phyloP scores from a whole-genome alignment of 2,888 invertebrate genomes.

The Spicauda simplicius region DNA sequence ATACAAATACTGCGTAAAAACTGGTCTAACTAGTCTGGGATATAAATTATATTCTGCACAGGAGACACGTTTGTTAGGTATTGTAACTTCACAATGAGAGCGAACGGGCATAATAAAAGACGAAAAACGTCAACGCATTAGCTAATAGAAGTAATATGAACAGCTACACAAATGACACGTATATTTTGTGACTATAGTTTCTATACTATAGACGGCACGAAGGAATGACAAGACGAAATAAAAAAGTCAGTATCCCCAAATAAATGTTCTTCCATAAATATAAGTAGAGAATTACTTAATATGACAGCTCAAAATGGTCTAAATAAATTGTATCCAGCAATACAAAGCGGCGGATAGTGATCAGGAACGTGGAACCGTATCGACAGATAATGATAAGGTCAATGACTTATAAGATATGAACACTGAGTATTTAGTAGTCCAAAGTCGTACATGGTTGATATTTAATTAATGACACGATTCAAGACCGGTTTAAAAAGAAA shows the following conservation, averaged over 20 bases:
- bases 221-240: background rate
- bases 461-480: constrained; percentile 16
- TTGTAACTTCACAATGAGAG: background rate
- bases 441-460: constrained; percentile 38
- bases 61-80: background rate
- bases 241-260: background rate
- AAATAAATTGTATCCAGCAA: constrained; percentile 3
- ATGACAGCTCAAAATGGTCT: background rate
- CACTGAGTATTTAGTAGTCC: constrained; percentile 36
- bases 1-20: background rate
- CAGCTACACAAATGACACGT: background rate
- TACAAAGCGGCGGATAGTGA: constrained; percentile 2
- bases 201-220: background rate
- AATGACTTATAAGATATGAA: constrained; percentile 39
- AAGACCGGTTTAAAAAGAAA: background rate
- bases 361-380: constrained; percentile 21
- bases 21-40: background rate
- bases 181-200: background rate
- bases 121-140: background rate
- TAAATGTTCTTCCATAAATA: background rate
- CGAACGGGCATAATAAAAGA: background rate
- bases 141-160: background rate
- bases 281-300: background rate
- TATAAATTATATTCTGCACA: background rate
- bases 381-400: constrained; percentile 40